These are phyloP conservation scores for Acanthoscelides obtectus DNA, from an alignment of 2,888 invertebrate species.

Conservation along the genomic window DNA sequence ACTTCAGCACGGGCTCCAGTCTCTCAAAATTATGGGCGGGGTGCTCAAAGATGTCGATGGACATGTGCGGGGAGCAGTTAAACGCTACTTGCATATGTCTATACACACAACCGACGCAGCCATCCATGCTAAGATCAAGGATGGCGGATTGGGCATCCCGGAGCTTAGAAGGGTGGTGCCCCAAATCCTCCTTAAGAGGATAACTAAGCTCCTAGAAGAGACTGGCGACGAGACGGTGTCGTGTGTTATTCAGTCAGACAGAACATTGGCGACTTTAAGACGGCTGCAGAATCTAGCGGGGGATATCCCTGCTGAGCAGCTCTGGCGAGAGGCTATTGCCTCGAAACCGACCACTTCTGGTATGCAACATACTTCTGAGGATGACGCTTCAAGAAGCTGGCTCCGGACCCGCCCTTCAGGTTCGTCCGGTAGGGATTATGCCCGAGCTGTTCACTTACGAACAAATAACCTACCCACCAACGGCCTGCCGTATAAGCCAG, in stretches of 20 bases:
- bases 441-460: constrained; percentile 15
- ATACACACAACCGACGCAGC: constrained; percentile 37
- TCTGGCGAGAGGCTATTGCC: constrained; percentile 1
- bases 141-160: constrained; percentile 30
- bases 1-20: constrained; percentile 37
- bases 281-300: constrained; percentile 11
- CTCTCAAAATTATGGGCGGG: constrained; percentile 23
- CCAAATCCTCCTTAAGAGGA: constrained; percentile 5
- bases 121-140: constrained; percentile 24
- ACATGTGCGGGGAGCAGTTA: constrained; percentile 11
- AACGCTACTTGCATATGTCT: constrained; percentile 49
- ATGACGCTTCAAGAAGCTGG: constrained; percentile 7
- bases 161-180: constrained; percentile 16
- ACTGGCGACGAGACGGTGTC: constrained; percentile 11
- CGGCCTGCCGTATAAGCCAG: constrained; percentile 9
- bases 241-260: constrained; percentile 10
- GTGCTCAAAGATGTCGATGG: constrained; percentile 11
- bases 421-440: constrained; percentile 23
- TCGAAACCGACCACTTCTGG: not conserved
- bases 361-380: not conserved
- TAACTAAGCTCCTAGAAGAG: constrained; percentile 7
- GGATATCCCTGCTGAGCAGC: constrained; percentile 2
- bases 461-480: constrained; percentile 9
- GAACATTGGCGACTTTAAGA: not conserved
- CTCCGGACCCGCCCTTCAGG: constrained; percentile 3